Base-by-base conservation (phyloP, 2,113 vertebrate species). In the Ctenomys sociabilis region DNA sequence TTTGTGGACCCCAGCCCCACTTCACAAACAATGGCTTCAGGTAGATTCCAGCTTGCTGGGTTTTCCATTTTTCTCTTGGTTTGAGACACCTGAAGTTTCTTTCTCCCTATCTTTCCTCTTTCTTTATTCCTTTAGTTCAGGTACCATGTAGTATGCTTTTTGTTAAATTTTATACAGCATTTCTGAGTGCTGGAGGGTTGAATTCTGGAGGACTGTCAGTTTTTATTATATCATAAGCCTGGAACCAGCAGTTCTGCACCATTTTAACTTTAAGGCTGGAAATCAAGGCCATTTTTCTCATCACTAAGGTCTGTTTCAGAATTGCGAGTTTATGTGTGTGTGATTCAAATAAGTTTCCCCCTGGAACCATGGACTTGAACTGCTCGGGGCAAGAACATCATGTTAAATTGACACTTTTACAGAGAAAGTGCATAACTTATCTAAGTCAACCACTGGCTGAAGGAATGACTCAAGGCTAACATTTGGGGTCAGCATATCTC, bases 201-300 rank as follows among this genome's bases (percentile, higher is more conserved):
- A 7, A 80, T 86, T 93, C 73, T 78, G 5, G 35, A 77, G 3
- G 8, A 35, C 10, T 85, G 54, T 95, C 81, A 84, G n/a, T 40
- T 95, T 89, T 95, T 93, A 91, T 89, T 83, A 73, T 68, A 13
- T 43, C 45, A 57, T n/a, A 45, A 93, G 70, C 40, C 85, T 43
- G 7, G 22, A 92, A 63, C 43, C 10, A 52, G 49, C 68, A 78
- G 28, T 87, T 92, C 3, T 86, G n/a, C 30, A 40, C 40, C 49
- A 28, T 84, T 26, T 66, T 91, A 78, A 73, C 49, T 82, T 91
- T 57, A 95, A 73, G n/a, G 2, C 28, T 87, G 57, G 40, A 17
- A 89, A 52, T 70, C 52, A 37, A 28, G 32, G 12, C 59, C 64
- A 37, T 73, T 85, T 90, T 95, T 91, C 90, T 82, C 88, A 49